These are phyloP conservation scores for Acleris sparsana DNA, from an alignment of 2,888 invertebrate species.

Conservation along the genomic window DNA sequence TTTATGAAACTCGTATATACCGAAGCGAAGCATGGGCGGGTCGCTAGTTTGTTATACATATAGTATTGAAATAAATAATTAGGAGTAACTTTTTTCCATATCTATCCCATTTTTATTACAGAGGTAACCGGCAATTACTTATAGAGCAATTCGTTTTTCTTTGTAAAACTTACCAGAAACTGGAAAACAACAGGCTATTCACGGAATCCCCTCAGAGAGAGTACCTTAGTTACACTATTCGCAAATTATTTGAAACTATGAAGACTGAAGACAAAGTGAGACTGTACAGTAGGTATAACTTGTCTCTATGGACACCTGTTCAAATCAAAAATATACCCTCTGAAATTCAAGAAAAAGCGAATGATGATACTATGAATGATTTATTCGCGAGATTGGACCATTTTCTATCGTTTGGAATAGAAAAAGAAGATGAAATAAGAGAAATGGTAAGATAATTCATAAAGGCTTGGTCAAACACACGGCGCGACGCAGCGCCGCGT, in stretches of 20 bases:
- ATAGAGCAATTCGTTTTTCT: slow-evolving; percentile 54
- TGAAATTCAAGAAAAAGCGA: slow-evolving; percentile 45
- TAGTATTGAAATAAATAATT: too few relatives aligned
- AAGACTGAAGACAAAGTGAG: slow-evolving; percentile 54
- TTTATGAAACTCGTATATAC: too few relatives aligned
- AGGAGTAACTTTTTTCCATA: background rate
- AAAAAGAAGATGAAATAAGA: slow-evolving; percentile 40
- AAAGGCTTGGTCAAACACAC: too few relatives aligned
- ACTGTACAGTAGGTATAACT: slow-evolving; percentile 54
- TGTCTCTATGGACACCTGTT: slow-evolving; percentile 56
- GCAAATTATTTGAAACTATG: slow-evolving; percentile 54
- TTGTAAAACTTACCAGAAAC: slow-evolving; percentile 57
- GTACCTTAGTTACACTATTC: slow-evolving; percentile 54
- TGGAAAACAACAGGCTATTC: slow-evolving; percentile 52
- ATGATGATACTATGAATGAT: slow-evolving; percentile 47
- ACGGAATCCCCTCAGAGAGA: slow-evolving; percentile 58
- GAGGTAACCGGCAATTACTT: slow-evolving; percentile 47
- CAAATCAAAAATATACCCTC: slow-evolving; percentile 55
- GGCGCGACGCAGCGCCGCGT: too few relatives aligned
- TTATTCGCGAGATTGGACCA: slow-evolving; percentile 44
- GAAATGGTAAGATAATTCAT: slow-evolving; percentile 51
- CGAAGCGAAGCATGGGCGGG: too few relatives aligned
- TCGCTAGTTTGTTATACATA: too few relatives aligned
- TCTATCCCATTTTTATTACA: slow-evolving; percentile 49
- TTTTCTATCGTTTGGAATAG: slow-evolving; percentile 27